These are phyloP conservation scores for Scolopax mira DNA, from an alignment of 2,113 vertebrate genomes.

Conservation along the genomic window DNA sequence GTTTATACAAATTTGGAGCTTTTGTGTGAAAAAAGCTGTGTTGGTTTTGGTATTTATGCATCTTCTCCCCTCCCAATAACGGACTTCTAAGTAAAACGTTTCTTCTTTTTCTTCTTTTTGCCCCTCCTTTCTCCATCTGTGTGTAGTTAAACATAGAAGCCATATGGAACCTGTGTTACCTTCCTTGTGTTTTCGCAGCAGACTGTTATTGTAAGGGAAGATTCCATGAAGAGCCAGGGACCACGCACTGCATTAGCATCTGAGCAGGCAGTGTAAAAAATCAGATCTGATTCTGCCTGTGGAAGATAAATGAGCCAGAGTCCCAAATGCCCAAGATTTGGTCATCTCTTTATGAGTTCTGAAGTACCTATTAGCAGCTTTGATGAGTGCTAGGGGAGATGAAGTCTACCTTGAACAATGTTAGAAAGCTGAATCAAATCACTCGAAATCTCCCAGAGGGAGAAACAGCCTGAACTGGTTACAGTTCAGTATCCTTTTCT, in stretches of 20 bases:
- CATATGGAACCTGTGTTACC: background rate
- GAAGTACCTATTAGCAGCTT: constrained; percentile 83
- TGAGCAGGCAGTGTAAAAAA: constrained; percentile 72
- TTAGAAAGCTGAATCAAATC: constrained; percentile 82
- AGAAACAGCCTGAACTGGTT: constrained; percentile 71
- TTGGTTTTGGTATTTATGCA: background rate
- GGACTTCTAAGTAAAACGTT: background rate
- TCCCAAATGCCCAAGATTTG: constrained; percentile 76
- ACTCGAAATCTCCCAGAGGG: constrained; percentile 73
- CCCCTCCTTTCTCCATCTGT: background rate
- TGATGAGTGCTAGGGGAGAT: constrained; percentile 83
- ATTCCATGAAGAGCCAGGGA: constrained; percentile 52
- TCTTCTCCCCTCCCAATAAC: background rate
- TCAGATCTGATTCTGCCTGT: constrained; percentile 78
- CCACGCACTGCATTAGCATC: constrained; percentile 57
- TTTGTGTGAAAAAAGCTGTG: background rate
- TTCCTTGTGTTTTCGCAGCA: constrained; percentile 20
- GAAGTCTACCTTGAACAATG: constrained; percentile 80
- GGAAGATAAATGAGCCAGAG: constrained; percentile 82
- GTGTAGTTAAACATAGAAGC: background rate
- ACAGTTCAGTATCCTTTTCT: constrained; percentile 56
- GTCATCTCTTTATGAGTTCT: constrained; percentile 84
- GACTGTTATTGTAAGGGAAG: constrained; percentile 32
- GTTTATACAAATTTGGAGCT: background rate
- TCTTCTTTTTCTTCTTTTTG: background rate